Evolutionary conservation across 2,888 invertebrate species (phyloP).

Genomic region (Caenorhabditis sinica): DNA sequence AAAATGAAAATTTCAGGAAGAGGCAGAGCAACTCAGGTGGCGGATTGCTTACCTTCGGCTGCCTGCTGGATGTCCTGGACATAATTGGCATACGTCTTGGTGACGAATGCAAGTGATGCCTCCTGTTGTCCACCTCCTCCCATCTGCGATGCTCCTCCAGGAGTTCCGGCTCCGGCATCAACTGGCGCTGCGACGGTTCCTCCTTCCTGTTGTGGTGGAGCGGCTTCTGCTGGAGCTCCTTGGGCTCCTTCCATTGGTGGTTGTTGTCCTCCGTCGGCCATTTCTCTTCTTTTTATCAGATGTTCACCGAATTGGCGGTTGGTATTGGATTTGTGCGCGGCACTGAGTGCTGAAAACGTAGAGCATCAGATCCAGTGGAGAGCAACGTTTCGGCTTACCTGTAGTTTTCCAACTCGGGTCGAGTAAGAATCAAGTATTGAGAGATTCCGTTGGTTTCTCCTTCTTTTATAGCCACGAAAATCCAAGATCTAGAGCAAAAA

Average conservation of each 20-base stretch:
- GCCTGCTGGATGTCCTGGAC: too few relatives aligned
- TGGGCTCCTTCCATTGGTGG: too few relatives aligned
- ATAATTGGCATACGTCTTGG: too few relatives aligned
- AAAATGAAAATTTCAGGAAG: background rate
- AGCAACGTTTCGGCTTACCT: background rate
- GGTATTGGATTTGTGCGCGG: slow-evolving; percentile 26
- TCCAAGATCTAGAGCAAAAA: too few relatives aligned
- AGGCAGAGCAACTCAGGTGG: background rate
- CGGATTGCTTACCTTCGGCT: slow-evolving; percentile 29
- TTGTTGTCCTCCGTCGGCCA: too few relatives aligned
- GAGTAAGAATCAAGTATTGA: slow-evolving; percentile 49
- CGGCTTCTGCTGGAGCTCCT: too few relatives aligned
- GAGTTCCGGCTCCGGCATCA: too few relatives aligned
- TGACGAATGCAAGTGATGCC: too few relatives aligned
- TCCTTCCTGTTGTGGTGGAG: too few relatives aligned
- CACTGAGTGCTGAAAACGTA: slow-evolving; percentile 29
- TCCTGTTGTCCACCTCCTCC: too few relatives aligned
- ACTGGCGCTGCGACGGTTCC: too few relatives aligned
- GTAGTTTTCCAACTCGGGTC: slow-evolving; percentile 48
- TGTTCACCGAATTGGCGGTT: slow-evolving; percentile 23
- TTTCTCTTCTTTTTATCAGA: slow-evolving; percentile 34
- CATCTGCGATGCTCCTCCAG: too few relatives aligned
- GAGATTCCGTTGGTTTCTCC: background rate
- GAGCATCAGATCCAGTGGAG: background rate
- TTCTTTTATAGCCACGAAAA: slow-evolving; percentile 22